Percentiles rank a stretch among this genome's conserved stretches.
Evolutionary conservation across 1,140 invertebrate genomes (phyloP).

Genomic region (Watersipora subatra): DNA sequence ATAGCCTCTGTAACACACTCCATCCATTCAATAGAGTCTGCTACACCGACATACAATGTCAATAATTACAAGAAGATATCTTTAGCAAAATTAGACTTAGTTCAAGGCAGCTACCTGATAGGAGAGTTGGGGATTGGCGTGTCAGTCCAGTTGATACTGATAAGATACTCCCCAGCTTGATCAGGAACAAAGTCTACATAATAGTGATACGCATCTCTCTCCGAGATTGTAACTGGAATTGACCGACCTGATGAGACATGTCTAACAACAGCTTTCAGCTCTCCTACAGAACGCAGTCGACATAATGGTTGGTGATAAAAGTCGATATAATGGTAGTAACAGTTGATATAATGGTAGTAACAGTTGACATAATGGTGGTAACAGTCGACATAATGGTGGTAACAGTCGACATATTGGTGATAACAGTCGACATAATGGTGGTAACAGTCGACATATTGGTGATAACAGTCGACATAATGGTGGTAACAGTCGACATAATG

Average conservation of each 20-base stretch:
- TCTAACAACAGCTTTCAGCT: slow-evolving; percentile 55
- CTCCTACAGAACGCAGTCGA: slow-evolving; percentile 40
- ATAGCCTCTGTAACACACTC: slow-evolving; percentile 18
- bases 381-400: too few species aligned
- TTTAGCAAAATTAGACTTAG: too few species aligned
- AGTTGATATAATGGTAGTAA: too few species aligned
- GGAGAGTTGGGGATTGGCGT: slow-evolving; percentile 45
- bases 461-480: too few species aligned
- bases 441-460: too few species aligned
- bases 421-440: too few species aligned
- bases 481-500: too few species aligned
- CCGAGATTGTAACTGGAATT: slow-evolving; percentile 20
- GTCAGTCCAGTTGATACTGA: slow-evolving; percentile 47
- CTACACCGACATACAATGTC: too few species aligned
- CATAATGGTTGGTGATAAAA: background rate
- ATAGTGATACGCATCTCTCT: slow-evolving; percentile 7
- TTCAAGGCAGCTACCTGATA: slow-evolving; percentile 14
- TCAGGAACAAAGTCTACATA: slow-evolving; percentile 3
- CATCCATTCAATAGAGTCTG: too few species aligned
- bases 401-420: too few species aligned
- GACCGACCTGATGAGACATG: slow-evolving; percentile 48
- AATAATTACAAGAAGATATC: too few species aligned
- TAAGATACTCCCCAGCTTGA: slow-evolving; percentile 24
- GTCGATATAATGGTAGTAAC: background rate
- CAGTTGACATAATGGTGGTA: too few species aligned